phyloP scores from a whole-genome alignment of 2,888 invertebrate genomes.

The Diachrysia chrysitis region DNA sequence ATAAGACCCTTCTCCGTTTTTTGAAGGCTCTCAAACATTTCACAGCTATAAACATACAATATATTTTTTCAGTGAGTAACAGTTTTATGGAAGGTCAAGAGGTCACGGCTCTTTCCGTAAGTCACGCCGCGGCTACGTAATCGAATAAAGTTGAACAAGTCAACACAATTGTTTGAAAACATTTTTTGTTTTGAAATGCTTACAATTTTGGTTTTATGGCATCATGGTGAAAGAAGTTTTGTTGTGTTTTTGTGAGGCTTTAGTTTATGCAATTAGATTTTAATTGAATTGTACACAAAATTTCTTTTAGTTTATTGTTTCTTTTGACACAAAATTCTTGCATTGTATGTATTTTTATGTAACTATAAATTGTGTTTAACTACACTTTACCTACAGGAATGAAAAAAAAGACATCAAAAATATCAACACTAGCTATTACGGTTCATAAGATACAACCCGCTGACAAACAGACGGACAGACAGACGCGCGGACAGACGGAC shows the following conservation, averaged over 20 bases:
- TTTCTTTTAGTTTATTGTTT: too few species aligned
- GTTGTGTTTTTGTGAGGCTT: background rate
- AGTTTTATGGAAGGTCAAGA: background rate
- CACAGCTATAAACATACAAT: background rate
- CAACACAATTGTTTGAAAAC: constrained; percentile 1
- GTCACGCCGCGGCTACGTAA: background rate
- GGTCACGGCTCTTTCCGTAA: background rate
- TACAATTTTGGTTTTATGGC: background rate
- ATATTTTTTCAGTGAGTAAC: too few species aligned
- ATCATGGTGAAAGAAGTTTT: background rate
- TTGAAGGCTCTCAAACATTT: background rate
- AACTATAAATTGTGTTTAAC: too few species aligned
- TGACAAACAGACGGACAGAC: too few species aligned
- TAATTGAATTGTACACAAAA: background rate
- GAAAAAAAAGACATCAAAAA: too few species aligned
- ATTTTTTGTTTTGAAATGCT: background rate
- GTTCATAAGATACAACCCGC: too few species aligned
- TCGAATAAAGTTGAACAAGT: background rate
- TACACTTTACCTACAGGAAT: too few species aligned
- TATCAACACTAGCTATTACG: too few species aligned
- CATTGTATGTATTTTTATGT: too few species aligned
- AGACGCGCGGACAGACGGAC: too few species aligned
- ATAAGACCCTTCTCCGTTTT: too few species aligned
- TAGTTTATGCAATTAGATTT: background rate
- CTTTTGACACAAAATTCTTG: too few species aligned